Base-by-base conservation (phyloP, 2,888 invertebrate species). In the Sceliomorpha sp. region DNA sequence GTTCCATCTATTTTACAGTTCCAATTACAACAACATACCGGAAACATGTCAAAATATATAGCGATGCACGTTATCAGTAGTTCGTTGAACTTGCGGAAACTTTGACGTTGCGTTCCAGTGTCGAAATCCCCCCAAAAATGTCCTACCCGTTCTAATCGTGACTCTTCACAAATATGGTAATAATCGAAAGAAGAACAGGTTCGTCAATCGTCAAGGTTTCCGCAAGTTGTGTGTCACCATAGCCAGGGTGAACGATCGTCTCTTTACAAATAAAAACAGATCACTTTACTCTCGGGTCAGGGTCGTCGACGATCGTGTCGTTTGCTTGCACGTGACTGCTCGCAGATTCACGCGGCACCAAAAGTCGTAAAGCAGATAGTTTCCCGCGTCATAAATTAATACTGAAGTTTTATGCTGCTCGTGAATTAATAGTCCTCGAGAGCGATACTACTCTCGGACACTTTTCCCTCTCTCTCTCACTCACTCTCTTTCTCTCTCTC, bases 301-400 rank as follows among this genome's bases (percentile, higher is more conserved):
- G 72, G 70, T 67, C 72, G 67, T 31, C n/a, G 58, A 64, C 39
- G 60, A 51, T 59, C 44, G 70, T 55, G 56, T 45, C 64, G 55
- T 70, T 59, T 64, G 63, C 63, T 37, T 48, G 62, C 73, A 70
- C 73, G 69, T 64, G 70, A 72, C 67, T 67, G 60, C 71, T 66
- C 48, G 50, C 66, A 60, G 71, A 72, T 62, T 66, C 60, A 42
- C 64, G 66, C 58, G 66, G 53, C 59, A 74, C 76, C 70, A 63
- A 55, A 63, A 75, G 77, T 76, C 79, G 77, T 79, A 79, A 79
- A 79, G 63, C 72, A 73, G 67, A 76, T 74, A 73, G 73, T 78
- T 78, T 80, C 79, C 75, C 74, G 75, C 72, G 62, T 75, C 78
- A 76, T 80, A 80, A 80, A 77, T 81, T 77, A 77, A 70, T 73